These are phyloP conservation scores for Drosophila pandora DNA, from an alignment of 1,140 invertebrate genomes.

Conservation along the genomic window DNA sequence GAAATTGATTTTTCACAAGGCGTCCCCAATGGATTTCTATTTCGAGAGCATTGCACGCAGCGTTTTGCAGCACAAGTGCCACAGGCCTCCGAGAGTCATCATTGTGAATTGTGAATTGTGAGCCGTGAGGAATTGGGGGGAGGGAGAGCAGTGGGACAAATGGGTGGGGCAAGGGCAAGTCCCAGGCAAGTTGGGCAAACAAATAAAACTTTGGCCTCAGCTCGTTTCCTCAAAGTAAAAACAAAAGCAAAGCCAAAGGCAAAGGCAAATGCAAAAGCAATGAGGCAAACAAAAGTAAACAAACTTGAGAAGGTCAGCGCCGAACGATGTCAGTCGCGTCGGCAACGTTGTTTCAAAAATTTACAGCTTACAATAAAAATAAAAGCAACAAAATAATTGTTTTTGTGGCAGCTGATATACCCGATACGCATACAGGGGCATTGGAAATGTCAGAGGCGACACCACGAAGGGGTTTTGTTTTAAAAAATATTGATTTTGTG, in stretches of 20 bases:
- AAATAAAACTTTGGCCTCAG: slow-evolving; percentile 70
- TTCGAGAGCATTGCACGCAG: slow-evolving; percentile 42
- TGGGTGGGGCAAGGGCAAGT: slow-evolving; percentile 29
- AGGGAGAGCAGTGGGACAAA: neutral
- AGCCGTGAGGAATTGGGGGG: neutral
- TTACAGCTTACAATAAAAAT: slow-evolving; percentile 72
- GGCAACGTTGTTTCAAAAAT: slow-evolving; percentile 49
- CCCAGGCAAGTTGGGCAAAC: slow-evolving; percentile 60
- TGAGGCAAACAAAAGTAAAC: slow-evolving; percentile 34
- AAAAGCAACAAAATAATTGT: slow-evolving; percentile 43
- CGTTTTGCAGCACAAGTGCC: slow-evolving; percentile 1
- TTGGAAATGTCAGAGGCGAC: slow-evolving; percentile 34
- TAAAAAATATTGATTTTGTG: slow-evolving; percentile 1
- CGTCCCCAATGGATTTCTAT: slow-evolving; percentile 40
- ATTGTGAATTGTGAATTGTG: slow-evolving; percentile 1
- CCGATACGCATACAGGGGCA: slow-evolving; percentile 18
- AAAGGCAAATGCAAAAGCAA: slow-evolving; percentile 16
- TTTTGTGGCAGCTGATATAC: slow-evolving; percentile 17
- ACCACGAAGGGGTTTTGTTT: slow-evolving; percentile 2
- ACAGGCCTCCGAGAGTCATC: slow-evolving; percentile 1
- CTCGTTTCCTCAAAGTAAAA: slow-evolving; percentile 21
- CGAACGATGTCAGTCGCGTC: slow-evolving; percentile 42
- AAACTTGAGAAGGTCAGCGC: slow-evolving; percentile 77
- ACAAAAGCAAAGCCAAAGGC: slow-evolving; percentile 18
- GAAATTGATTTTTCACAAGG: slow-evolving; percentile 71